phyloP scores from a whole-genome alignment of 2,888 invertebrate genomes.

The Ptilodon capucinus region DNA sequence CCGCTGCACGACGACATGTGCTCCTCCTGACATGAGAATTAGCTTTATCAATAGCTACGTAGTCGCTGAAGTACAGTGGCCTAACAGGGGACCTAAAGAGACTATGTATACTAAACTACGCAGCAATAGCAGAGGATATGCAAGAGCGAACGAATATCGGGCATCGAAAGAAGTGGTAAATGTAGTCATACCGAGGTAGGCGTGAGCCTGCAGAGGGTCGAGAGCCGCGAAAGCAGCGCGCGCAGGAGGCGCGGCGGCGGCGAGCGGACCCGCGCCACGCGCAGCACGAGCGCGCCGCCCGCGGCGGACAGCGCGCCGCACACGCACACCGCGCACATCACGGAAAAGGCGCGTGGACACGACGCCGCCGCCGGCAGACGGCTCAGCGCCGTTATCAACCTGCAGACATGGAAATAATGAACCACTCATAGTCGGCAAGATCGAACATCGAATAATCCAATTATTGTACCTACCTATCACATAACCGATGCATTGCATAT shows the following conservation, averaged over 20 bases:
- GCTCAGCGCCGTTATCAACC: conserved; percentile 53
- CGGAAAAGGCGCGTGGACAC: conserved; percentile 37
- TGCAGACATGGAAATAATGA: conserved; percentile 24
- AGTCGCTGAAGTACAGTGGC: no score
- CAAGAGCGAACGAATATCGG: neutral
- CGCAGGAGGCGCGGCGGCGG: conserved; percentile 47
- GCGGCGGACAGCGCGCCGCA: conserved; percentile 39
- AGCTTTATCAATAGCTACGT: no score
- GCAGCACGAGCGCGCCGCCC: conserved; percentile 44
- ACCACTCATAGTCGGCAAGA: no score
- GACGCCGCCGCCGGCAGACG: conserved; percentile 48
- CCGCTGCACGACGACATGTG: conserved; percentile 33
- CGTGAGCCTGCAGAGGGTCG: conserved; percentile 36
- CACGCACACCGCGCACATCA: conserved; percentile 37
- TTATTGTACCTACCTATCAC: no score
- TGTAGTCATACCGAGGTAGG: conserved; percentile 34
- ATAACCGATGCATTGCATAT: no score
- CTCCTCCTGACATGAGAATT: conserved; percentile 24
- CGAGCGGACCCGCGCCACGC: conserved; percentile 37
- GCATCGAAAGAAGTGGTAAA: no score
- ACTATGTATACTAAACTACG: no score
- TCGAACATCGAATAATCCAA: no score
- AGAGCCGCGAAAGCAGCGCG: conserved; percentile 32
- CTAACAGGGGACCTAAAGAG: no score
- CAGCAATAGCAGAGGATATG: no score